Conservation (phyloP, 2,113 vertebrate genomes). For the Dasypus novemcinctus region DNA sequence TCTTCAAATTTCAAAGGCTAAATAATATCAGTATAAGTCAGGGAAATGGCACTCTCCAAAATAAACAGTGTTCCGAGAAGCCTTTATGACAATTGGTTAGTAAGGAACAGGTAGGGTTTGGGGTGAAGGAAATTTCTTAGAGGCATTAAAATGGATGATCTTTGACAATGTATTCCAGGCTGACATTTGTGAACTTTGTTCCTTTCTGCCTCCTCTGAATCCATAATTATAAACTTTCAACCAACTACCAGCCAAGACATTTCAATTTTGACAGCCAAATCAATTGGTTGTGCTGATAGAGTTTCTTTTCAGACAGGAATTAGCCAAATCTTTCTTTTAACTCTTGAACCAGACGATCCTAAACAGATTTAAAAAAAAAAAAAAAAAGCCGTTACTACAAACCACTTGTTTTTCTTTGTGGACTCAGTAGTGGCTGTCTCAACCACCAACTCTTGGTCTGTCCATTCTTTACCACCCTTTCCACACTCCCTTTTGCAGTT, state of each 20-base stretch:
- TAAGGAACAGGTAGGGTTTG: not conserved
- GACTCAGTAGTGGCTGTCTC: not conserved
- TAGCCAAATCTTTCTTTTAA: conserved; percentile 46
- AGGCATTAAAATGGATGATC: not conserved
- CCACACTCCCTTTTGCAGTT: not conserved
- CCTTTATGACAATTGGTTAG: not conserved
- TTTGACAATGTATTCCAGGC: not conserved
- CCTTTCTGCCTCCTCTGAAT: conserved; percentile 43
- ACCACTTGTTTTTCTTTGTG: not conserved
- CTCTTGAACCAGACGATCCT: not conserved
- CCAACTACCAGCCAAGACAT: not conserved
- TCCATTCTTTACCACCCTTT: not conserved
- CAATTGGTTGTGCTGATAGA: conserved; percentile 37
- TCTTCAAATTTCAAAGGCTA: conserved; percentile 47
- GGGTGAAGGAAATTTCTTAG: not conserved
- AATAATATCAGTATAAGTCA: conserved; percentile 42
- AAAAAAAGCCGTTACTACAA: not conserved
- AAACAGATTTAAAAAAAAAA: not conserved
- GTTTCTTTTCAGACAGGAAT: conserved; percentile 63
- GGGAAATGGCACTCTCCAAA: conserved; percentile 36
- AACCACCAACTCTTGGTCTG: not conserved
- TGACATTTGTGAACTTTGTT: conserved; percentile 1
- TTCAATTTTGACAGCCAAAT: conserved; percentile 75
- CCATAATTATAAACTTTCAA: conserved; percentile 50
- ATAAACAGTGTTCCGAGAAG: not conserved